A percentile compares a stretch with the other conserved stretches of the same genome.
Conservation (phyloP, 2,797 vertebrate species). For the Anguilla pacifica region DNA sequence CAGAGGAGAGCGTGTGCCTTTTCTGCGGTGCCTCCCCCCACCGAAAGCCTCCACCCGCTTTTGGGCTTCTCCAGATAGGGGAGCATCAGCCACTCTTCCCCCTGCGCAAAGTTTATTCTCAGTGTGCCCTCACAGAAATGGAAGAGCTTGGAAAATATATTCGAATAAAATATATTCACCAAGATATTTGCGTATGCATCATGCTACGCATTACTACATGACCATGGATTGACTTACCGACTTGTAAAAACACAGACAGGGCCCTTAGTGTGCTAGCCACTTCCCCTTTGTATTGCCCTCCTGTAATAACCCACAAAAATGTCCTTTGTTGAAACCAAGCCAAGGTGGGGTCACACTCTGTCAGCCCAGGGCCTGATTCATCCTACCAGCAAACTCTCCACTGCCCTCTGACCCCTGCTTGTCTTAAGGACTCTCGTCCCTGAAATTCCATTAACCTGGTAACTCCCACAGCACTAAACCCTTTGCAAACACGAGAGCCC, state of each 20-base stretch:
- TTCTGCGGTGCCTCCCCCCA: too few relatives aligned
- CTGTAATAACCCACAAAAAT: not conserved
- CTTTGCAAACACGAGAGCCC: conserved; percentile 43
- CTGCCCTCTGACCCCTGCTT: not conserved
- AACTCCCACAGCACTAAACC: conserved; percentile 37
- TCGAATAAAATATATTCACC: too few relatives aligned
- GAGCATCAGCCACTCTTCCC: too few relatives aligned
- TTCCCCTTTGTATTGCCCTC: not conserved
- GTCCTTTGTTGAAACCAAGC: conserved; percentile 2
- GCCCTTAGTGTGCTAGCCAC: conserved; percentile 27
- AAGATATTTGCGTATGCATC: too few relatives aligned
- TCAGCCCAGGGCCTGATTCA: conserved; percentile 26
- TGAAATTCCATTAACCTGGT: conserved; percentile 39
- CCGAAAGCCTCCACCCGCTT: too few relatives aligned
- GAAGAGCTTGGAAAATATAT: too few relatives aligned
- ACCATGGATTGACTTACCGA: not conserved
- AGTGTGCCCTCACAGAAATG: too few relatives aligned
- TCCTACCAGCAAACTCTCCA: not conserved
- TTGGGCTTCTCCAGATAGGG: too few relatives aligned
- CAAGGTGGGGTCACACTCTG: conserved; percentile 6
- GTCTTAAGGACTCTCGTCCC: conserved; percentile 37
- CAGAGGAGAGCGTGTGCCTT: too few relatives aligned
- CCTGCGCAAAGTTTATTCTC: too few relatives aligned
- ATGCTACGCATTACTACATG: not conserved
- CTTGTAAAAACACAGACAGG: not conserved